Conservation (phyloP, 2,113 vertebrate species). For the Sporophila hypoxantha region DNA sequence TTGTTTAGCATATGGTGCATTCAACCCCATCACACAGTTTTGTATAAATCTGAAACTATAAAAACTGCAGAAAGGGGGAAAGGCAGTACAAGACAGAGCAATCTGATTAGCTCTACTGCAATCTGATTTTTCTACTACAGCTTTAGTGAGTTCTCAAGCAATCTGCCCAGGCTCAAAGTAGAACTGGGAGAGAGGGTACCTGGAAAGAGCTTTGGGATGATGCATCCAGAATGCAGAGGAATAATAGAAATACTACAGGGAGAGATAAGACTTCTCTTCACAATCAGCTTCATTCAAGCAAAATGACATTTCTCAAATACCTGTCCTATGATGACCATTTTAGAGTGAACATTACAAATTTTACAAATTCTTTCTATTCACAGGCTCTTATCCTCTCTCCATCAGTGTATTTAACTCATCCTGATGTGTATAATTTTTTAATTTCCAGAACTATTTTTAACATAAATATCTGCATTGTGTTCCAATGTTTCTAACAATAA, state of each 20-base stretch:
- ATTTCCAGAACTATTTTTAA: background rate
- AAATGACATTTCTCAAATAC: background rate
- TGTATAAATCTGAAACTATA: background rate
- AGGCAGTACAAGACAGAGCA: background rate
- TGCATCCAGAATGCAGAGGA: background rate
- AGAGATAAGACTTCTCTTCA: background rate
- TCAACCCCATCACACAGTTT: background rate
- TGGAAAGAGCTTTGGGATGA: background rate
- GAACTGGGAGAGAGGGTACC: background rate
- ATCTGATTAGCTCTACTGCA: background rate
- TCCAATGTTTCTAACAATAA: background rate
- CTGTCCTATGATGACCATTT: background rate
- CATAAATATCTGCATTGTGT: background rate
- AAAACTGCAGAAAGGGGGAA: background rate
- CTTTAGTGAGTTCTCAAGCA: background rate
- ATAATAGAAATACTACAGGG: background rate
- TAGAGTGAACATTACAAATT: fast-evolving
- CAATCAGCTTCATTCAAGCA: background rate
- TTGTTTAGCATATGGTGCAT: background rate
- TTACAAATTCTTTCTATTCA: background rate
- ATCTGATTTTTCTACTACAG: background rate
- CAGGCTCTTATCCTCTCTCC: background rate
- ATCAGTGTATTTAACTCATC: background rate
- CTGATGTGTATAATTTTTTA: background rate
- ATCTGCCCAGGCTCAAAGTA: background rate